phyloP scores from a whole-genome alignment of 2,113 vertebrate species.

The Podocnemis expansa region DNA sequence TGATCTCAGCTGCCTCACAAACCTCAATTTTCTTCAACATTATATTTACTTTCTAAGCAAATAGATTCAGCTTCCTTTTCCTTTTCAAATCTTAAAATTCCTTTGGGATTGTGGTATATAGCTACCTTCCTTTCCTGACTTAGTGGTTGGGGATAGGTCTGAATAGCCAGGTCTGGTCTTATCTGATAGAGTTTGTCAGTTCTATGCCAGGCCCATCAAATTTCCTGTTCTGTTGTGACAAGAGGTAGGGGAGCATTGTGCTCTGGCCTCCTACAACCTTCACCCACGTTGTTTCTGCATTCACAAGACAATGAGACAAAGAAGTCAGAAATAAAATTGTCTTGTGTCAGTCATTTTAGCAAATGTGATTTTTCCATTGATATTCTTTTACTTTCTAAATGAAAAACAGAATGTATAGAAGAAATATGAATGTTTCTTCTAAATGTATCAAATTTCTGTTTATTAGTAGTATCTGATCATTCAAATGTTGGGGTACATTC shows the following conservation, averaged over 20 bases:
- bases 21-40: background rate
- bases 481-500: background rate
- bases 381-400: background rate
- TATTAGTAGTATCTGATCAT: background rate
- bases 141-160: background rate
- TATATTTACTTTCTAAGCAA: background rate
- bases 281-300: background rate
- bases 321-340: background rate
- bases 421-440: background rate
- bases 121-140: background rate
- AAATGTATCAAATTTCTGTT: background rate
- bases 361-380: background rate
- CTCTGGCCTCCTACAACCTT: background rate
- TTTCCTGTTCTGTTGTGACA: background rate
- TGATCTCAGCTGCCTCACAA: background rate
- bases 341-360: background rate
- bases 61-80: background rate
- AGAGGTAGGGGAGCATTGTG: rapidly evolving
- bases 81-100: background rate
- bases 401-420: background rate
- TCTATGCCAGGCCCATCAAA: background rate
- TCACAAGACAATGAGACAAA: background rate
- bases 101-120: background rate
- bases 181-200: background rate
- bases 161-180: rapidly evolving